Evolutionary conservation across 2,113 vertebrate genomes (phyloP).

Genomic region (Ictidomys tridecemlineatus): DNA sequence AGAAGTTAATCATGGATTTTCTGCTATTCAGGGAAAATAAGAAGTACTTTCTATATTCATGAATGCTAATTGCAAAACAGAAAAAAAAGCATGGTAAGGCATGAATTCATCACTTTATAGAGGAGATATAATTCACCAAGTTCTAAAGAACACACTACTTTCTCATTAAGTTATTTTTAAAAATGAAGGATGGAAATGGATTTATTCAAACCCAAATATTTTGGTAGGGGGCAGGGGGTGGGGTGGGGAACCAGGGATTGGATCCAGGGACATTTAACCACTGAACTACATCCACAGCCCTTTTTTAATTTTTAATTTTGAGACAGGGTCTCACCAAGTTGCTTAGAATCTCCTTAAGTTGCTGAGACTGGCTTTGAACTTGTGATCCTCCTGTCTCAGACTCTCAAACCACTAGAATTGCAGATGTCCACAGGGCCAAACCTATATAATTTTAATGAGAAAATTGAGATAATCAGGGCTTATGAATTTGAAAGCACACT

Average conservation of each 20-base stretch:
- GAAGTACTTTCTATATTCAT: slow-evolving; percentile 10
- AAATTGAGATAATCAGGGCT: neutral
- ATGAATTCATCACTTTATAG: neutral
- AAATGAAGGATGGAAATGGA: neutral
- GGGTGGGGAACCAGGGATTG: too few relatives aligned
- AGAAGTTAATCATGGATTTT: slow-evolving; percentile 10
- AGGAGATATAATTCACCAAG: neutral
- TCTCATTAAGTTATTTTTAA: neutral
- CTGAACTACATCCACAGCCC: too few relatives aligned
- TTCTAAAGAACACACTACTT: slow-evolving; percentile 43
- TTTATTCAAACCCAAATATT: slow-evolving; percentile 15
- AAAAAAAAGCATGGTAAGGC: neutral
- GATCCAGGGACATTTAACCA: too few relatives aligned
- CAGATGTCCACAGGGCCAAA: too few relatives aligned
- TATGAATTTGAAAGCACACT: slow-evolving; percentile 4
- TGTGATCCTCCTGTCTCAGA: too few relatives aligned
- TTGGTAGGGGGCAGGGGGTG: too few relatives aligned
- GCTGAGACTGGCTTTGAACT: too few relatives aligned
- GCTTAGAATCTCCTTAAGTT: too few relatives aligned
- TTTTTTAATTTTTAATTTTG: too few relatives aligned
- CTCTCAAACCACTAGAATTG: too few relatives aligned
- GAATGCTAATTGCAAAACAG: slow-evolving; percentile 38
- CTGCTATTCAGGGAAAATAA: slow-evolving; percentile 29
- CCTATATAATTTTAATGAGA: neutral
- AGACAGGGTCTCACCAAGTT: too few relatives aligned